phyloP scores from a whole-genome alignment of 2,113 vertebrate genomes.

The Plecotus auritus region DNA sequence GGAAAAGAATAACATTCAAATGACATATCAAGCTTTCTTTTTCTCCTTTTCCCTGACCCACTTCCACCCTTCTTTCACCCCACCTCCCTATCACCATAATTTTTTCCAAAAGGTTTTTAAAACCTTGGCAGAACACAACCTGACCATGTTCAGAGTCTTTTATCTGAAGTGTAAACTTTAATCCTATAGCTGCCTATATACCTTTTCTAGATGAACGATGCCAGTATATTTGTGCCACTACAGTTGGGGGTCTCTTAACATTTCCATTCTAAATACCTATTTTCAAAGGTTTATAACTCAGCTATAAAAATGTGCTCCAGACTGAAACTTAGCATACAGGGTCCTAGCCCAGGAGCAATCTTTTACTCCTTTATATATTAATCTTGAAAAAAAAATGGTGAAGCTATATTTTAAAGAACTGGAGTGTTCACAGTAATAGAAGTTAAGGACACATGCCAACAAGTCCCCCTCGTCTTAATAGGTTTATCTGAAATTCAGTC shows the following conservation, averaged over 20 bases:
- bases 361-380: slow-evolving; percentile 63
- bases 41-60: not conserved
- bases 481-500: slow-evolving; percentile 71
- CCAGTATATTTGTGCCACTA: not conserved
- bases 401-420: slow-evolving; percentile 52
- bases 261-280: slow-evolving; percentile 63
- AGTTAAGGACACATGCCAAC: slow-evolving; percentile 29
- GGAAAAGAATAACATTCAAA: slow-evolving; percentile 32
- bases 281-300: slow-evolving; percentile 67
- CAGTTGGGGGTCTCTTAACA: slow-evolving; percentile 52
- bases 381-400: not conserved
- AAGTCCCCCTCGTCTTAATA: slow-evolving; percentile 39
- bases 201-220: slow-evolving; percentile 36
- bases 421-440: slow-evolving; percentile 51
- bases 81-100: not conserved
- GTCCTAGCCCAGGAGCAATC: slow-evolving; percentile 23
- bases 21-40: not conserved
- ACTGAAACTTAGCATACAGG: slow-evolving; percentile 54
- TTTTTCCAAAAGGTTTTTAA: not conserved
- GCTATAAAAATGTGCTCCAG: slow-evolving; percentile 39
- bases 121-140: not conserved
- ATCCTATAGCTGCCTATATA: not conserved
- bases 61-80: not conserved
- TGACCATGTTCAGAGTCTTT: not conserved
- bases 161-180: slow-evolving; percentile 59